These are phyloP conservation scores for Monopis laevigella DNA, from an alignment of 2,888 invertebrate genomes.

Conservation along the genomic window DNA sequence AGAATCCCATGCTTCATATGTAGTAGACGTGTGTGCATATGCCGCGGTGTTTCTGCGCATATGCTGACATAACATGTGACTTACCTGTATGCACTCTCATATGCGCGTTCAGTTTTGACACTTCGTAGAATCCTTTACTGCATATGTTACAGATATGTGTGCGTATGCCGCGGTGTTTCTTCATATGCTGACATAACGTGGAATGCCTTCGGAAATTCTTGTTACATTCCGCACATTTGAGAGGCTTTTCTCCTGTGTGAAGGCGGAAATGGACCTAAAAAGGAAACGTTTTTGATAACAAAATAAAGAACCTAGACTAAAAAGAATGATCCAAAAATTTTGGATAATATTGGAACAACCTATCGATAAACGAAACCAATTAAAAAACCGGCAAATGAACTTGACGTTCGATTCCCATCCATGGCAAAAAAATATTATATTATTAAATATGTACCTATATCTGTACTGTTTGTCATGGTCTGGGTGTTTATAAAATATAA, in stretches of 20 bases:
- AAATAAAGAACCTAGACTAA: not conserved
- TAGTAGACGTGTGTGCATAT: slow-evolving; percentile 57
- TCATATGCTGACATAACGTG: slow-evolving; percentile 62
- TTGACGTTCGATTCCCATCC: no score
- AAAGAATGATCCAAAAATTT: no score
- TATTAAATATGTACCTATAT: no score
- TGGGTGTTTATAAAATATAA: no score
- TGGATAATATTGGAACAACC: no score
- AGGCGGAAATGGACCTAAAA: slow-evolving; percentile 55
- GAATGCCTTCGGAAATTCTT: slow-evolving; percentile 62
- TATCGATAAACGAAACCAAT: no score
- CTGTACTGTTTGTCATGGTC: no score
- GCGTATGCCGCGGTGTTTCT: slow-evolving; percentile 59
- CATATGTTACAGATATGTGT: slow-evolving; percentile 57
- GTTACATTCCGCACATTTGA: slow-evolving; percentile 57
- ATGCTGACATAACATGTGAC: slow-evolving; percentile 53
- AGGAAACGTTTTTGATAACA: not conserved
- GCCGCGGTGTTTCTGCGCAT: slow-evolving; percentile 63
- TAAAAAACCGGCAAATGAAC: no score
- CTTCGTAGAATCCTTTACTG: slow-evolving; percentile 58
- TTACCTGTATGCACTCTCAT: slow-evolving; percentile 61
- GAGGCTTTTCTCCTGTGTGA: slow-evolving; percentile 60
- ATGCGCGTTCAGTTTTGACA: slow-evolving; percentile 61
- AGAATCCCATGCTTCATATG: slow-evolving; percentile 55
- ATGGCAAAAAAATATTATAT: no score